Conservation (phyloP, 2,797 vertebrate genomes). For the Sardinella longiceps region DNA sequence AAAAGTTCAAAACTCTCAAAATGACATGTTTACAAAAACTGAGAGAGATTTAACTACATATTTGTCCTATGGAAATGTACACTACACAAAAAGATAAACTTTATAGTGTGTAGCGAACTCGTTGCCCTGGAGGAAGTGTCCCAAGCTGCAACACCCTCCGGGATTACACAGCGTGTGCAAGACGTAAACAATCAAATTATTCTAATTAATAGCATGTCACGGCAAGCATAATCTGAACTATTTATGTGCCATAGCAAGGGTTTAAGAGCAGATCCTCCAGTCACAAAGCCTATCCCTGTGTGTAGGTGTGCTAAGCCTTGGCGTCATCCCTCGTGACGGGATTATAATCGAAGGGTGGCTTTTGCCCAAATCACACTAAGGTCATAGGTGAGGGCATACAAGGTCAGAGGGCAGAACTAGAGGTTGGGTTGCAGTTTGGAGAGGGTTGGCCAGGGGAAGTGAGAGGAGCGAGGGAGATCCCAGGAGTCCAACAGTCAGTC, state of each 20-base stretch:
- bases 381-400: neutral
- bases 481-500: constrained; percentile 6
- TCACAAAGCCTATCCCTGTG: constrained; percentile 11
- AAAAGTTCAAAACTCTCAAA: too few species aligned
- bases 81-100: neutral
- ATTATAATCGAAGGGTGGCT: constrained; percentile 13
- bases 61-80: neutral
- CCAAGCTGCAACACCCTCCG: neutral
- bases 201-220: neutral
- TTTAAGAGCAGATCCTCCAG: neutral
- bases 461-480: neutral
- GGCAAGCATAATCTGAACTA: constrained; percentile 3
- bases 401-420: neutral
- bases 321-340: neutral
- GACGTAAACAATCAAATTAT: neutral
- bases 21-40: too few species aligned
- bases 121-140: neutral
- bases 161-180: neutral
- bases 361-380: neutral
- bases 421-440: neutral
- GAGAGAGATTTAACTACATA: too few species aligned
- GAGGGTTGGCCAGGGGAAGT: neutral
- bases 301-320: constrained; percentile 7
- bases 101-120: neutral
- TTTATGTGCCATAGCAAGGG: constrained; percentile 5